These are phyloP conservation scores for Cygnus atratus DNA, from an alignment of 2,113 vertebrate genomes.

Conservation along the genomic window DNA sequence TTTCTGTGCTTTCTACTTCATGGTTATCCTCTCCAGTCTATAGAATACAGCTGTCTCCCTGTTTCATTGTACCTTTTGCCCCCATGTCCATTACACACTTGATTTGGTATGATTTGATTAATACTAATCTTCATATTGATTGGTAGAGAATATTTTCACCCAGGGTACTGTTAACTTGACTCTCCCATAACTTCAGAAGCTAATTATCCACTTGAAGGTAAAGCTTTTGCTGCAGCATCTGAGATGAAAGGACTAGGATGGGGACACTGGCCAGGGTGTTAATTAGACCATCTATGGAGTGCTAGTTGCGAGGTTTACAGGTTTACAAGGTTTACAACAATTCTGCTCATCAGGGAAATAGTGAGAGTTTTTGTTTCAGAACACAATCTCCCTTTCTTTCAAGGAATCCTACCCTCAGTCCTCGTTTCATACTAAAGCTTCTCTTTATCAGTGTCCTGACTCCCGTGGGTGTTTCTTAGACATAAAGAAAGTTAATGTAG, in stretches of 20 bases:
- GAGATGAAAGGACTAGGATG: neutral
- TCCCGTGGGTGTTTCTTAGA: neutral
- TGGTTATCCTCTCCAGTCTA: neutral
- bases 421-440: neutral
- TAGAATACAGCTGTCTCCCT: neutral
- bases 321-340: neutral
- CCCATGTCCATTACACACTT: neutral
- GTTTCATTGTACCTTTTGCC: neutral
- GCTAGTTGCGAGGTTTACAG: neutral
- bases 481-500: neutral
- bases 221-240: neutral
- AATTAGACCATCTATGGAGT: neutral
- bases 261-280: neutral
- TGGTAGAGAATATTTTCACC: neutral
- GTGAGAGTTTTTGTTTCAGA: neutral
- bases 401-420: neutral
- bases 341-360: neutral
- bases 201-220: neutral
- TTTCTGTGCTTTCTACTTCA: neutral
- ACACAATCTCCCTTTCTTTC: neutral
- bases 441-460: neutral
- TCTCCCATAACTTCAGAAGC: neutral
- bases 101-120: neutral
- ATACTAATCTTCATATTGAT: neutral
- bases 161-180: neutral